These are phyloP conservation scores for Halictus rubicundus DNA, from an alignment of 1,140 invertebrate genomes.

Conservation along the genomic window DNA sequence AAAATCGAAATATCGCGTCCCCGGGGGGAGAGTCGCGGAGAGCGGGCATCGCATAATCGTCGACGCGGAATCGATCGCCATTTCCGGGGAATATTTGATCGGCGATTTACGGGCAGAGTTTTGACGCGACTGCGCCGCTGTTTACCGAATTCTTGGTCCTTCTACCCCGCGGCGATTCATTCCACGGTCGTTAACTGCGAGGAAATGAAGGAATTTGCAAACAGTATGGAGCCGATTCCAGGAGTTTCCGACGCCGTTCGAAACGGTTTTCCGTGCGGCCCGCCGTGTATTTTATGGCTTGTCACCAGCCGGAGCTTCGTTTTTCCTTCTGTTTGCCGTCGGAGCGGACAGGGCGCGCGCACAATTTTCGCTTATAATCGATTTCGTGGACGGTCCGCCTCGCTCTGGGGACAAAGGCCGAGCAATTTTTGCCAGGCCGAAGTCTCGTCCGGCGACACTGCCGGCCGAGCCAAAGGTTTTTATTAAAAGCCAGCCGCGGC, in stretches of 20 bases:
- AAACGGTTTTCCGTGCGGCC: background rate
- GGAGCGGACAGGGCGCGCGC: background rate
- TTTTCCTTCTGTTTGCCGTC: background rate
- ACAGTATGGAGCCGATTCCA: background rate
- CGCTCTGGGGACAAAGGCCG: slow-evolving; percentile 12
- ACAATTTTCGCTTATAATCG: slow-evolving; percentile 17
- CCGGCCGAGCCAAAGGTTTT: slow-evolving; percentile 13
- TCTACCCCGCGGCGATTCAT: background rate
- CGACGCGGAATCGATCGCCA: slow-evolving; percentile 44
- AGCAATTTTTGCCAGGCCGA: slow-evolving; percentile 21
- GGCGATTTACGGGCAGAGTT: slow-evolving; percentile 22
- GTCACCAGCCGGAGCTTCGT: background rate
- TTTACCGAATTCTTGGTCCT: slow-evolving; percentile 35
- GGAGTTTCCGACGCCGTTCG: background rate
- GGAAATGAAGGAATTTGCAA: slow-evolving; percentile 40
- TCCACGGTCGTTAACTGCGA: background rate
- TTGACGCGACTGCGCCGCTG: slow-evolving; percentile 6
- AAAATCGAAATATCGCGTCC: slow-evolving; percentile 20
- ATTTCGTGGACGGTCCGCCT: background rate
- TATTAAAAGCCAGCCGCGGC: slow-evolving; percentile 13
- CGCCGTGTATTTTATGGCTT: background rate
- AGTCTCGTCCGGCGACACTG: background rate
- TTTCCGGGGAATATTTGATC: slow-evolving; percentile 53
- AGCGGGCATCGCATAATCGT: background rate
- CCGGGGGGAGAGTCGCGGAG: background rate